Base-by-base conservation (phyloP, 2,888 invertebrate species). In the Rhyacophila evoluta region DNA sequence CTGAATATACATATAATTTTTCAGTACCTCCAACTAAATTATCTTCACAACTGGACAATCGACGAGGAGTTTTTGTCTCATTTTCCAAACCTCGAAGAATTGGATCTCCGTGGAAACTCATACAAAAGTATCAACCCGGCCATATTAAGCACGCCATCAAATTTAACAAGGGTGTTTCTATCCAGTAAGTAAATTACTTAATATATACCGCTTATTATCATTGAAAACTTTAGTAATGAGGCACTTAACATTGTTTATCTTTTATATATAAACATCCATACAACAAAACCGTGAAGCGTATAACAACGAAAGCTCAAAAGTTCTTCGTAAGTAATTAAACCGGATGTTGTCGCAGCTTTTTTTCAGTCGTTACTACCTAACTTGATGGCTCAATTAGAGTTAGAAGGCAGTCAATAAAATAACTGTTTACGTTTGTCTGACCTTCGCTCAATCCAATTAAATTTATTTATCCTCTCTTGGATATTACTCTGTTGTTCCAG, bases 101-200 rank as follows among this genome's bases (percentile, higher is more conserved):
- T 93, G 82, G 92, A 92, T 82, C 85, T 93, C 2, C 87, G 91
- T 33, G 86, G 88, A 79, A 93, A 93, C 83, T 85, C 85, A 80
- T 84, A 92, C 71, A 85, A 87, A 67, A 87, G 88, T 37, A 87
- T 92, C 82, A 87, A 88, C 79, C 85, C 86, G 0, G 83, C 84
- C 0, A 83, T 88, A 36, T 83, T 92, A 15, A 85, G 86, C 12
- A 86, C 84, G 5, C 87, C 89, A 5, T 85, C 85, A 0, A 84
- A 84, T 0, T 73, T 73, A 15, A 55, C n/a, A 36, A 69, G 39
- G 27, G 8, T 72, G 77, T 70, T 39, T 33, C 39, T 81, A 41
- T 74, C 75, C 82, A 69, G 74, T 39, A 67, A 67, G 69, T 75
- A 74, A 15, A 33, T n/a, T n/a, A n/a, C n/a, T n/a, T n/a, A n/a